Evolutionary conservation across 2,797 vertebrate species (phyloP), one percentile per base, ranked within the genome.

Genomic region (Muscicapa striata): DNA sequence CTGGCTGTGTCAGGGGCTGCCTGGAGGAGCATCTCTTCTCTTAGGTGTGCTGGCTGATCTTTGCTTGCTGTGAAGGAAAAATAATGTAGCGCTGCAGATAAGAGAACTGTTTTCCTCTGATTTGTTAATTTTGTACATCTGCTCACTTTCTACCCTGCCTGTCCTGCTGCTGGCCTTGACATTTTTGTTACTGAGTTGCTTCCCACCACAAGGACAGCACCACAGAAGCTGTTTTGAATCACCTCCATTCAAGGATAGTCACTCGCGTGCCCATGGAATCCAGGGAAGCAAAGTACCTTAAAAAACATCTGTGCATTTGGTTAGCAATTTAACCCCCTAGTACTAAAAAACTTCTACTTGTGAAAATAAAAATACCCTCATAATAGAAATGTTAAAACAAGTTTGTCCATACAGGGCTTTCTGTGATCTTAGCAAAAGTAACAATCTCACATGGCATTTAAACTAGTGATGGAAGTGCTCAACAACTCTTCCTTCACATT

Each of bases 61-160:
- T 63, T 93, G 30, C 34, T 48, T 62, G 70, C 70, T 80, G 51
- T 91, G 87, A 93, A 84, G 55, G 30, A 77, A 87, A 95, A 97
- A 66, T 66, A 90, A 68, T 6, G 8, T 51, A 82, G 38, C 1
- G 0, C 54, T 77, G 24, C 23, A 66, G 78, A 72, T 90, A 74
- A 84, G 15, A 75, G 61, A 59, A 85, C 45, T 52, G 0, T 88
- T 86, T 88, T 69, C 34, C 58, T 87, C 34, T 58, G 13, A 61
- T 83, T 95, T 89, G 58, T 74, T 81, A 85, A 61, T 66, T 91
- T 61, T 75, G 55, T 26, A 18, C 14, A 23, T 55, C 32, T 69
- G 73, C 40, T 72, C 10, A 17, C 51, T 61, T 61, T 72, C 48
- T 84, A 27, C 45, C 27, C 30, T 61, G 48, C 29, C 30, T 93